Evolutionary conservation across 1,140 invertebrate species (phyloP).

Genomic region (Leptestheria dahalacensis): DNA sequence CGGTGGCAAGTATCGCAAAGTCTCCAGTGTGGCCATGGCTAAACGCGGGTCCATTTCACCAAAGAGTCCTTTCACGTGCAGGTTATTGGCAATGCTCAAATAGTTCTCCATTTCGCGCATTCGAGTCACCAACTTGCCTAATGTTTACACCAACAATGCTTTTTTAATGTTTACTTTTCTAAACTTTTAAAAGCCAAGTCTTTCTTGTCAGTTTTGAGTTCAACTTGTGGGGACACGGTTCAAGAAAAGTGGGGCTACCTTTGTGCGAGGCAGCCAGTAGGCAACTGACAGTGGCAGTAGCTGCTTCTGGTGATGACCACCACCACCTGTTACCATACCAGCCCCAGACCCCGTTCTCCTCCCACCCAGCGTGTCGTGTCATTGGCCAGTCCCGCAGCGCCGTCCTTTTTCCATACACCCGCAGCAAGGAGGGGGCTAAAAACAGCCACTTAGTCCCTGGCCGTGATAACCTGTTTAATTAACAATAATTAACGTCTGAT

Average conservation of each 20-base stretch:
- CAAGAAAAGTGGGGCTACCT: too few relatives aligned
- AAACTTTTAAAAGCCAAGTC: too few relatives aligned
- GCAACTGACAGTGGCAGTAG: not conserved
- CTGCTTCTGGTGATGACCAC: not conserved
- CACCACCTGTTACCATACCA: not conserved
- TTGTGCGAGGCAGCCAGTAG: not conserved
- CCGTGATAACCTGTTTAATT: not conserved
- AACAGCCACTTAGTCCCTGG: too few relatives aligned
- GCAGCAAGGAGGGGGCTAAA: too few relatives aligned
- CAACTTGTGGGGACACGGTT: too few relatives aligned
- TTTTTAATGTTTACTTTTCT: too few relatives aligned
- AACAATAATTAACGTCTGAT: not conserved
- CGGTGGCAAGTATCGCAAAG: not conserved
- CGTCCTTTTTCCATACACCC: too few relatives aligned
- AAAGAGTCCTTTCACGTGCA: not conserved
- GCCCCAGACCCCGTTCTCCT: not conserved
- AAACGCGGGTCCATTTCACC: not conserved
- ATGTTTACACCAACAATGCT: too few relatives aligned
- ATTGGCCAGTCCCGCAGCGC: too few relatives aligned
- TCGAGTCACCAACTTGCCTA: too few relatives aligned
- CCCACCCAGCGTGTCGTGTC: too few relatives aligned
- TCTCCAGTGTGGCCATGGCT: not conserved
- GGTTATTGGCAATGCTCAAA: not conserved
- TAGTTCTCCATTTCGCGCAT: not conserved
- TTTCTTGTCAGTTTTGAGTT: too few relatives aligned